Evolutionary conservation across 2,797 vertebrate genomes (phyloP), one percentile per base, ranked within the genome.

Genomic region (Protosalanx chinensis): DNA sequence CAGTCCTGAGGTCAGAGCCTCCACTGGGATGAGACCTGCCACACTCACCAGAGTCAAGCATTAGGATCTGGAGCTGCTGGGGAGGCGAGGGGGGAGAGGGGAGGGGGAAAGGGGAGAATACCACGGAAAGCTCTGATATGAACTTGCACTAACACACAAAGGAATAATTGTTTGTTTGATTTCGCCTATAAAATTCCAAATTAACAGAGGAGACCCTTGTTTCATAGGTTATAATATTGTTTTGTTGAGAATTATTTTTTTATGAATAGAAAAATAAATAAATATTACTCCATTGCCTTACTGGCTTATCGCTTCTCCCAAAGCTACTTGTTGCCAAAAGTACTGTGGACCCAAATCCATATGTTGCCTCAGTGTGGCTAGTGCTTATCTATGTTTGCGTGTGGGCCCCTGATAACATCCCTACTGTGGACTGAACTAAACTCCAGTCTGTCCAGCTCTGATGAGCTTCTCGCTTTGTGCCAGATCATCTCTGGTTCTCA

Each of bases 401-500:
- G 32, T 64, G 32, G 18, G 20, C n/a, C 27, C 32, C 51, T 71
- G 75, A 85, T 75, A 57, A 80, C 73, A 78, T 76, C 75, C 58
- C 51, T 59, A 13, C 68, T 61, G 35, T 72, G 61, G 73, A 15
- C 27, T 65, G 37, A 41, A 41, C 10, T 20, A 64, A 53, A 70
- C 73, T 75, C 46, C 71, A 35, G 61, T 77, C 73, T 73, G 69
- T 70, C 72, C 41, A 60, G 61, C 77, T 89, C 76, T 84, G 79
- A 87, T 88, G 84, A 87, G 81, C 86, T 77, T 76, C 82, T 81
- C 63, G 73, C 41, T 46, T 82, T 78, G 37, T 79, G 75, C 78
- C 71, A 75, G 80, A 67, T 87, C 87, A 83, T 86, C 88, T 77
- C 64, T 82, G 68, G 72, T 82, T 80, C 76, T 85, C 72, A 66